Base-by-base conservation (phyloP, 2,797 vertebrate genomes). In the Thunnus albacares region DNA sequence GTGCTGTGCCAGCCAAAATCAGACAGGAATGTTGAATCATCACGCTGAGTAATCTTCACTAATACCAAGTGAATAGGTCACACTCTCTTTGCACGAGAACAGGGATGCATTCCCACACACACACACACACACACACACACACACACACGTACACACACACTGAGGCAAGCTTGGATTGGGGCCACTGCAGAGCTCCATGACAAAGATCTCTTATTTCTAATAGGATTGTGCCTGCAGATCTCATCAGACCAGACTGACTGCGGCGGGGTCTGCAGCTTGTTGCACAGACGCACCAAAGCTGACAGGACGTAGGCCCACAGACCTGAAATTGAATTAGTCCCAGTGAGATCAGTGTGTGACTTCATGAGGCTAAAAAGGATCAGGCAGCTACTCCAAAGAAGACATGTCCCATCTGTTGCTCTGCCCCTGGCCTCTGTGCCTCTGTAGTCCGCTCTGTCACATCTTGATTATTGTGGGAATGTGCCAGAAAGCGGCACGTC, bases 21-120 rank as follows among this genome's bases (percentile, higher is more conserved):
- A 57, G 81, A 81, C 87, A 88, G 87, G 87, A 90, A 93, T 84
- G 91, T 91, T 90, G 91, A 92, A 87, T 94, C 92, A 92, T 91
- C 91, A 65, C 55, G 55, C 63, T 92, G 91, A 93, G 71, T 90
- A 84, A 91, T 84, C 80, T 53, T 61, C 71, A 66, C 84, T 88
- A 82, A 91, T 90, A 84, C 77, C 53, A 83, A 81, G 66, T 79
- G 84, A 90, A 83, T 86, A 84, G 85, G 72, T 85, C 86, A 77
- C 76, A 69, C 79, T 77, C 45, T 49, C 63, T 55, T 47, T 67
- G 49, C 66, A 52, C 64, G 60, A 55, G 63, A 71, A 76, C 30
- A 63, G 26, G 26, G 51, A 71, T 49, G 49, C 41, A 67, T 28
- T 11, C 55, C 24, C 24, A 24, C 24, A 24, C 24, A 24, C 24